Evolutionary conservation across 2,888 invertebrate genomes (phyloP).

Genomic region (Rhogogaster chlorosoma): DNA sequence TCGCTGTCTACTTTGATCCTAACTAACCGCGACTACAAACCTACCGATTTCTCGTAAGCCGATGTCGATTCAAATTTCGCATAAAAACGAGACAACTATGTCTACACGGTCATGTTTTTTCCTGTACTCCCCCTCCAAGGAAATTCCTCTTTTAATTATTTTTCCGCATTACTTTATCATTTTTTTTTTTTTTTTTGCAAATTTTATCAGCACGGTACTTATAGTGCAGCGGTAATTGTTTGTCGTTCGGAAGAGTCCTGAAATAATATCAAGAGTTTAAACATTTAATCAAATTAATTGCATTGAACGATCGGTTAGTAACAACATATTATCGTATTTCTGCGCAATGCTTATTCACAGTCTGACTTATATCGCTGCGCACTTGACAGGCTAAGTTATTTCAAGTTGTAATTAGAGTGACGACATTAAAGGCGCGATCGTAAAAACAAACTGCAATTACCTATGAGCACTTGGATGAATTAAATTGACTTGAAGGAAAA

Average conservation of each 20-base stretch:
- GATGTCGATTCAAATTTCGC: slow-evolving; percentile 47
- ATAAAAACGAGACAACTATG: background rate
- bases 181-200: background rate
- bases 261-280: background rate
- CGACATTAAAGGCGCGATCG: background rate
- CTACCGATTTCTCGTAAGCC: slow-evolving; percentile 48
- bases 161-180: background rate
- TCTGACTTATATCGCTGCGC: slow-evolving; percentile 1
- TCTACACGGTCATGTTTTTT: background rate
- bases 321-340: slow-evolving; percentile 32
- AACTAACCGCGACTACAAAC: slow-evolving; percentile 47
- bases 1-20: slow-evolving; percentile 43
- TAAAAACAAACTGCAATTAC: slow-evolving; percentile 12
- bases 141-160: background rate
- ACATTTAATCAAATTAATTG: slow-evolving; percentile 31
- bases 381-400: background rate
- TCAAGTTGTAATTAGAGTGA: background rate
- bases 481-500: background rate
- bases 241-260: background rate
- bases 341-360: background rate
- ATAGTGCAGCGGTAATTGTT: background rate
- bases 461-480: background rate
- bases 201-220: background rate
- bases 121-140: background rate
- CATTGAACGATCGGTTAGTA: slow-evolving; percentile 17